Evolutionary conservation across 2,113 vertebrate genomes (phyloP), one percentile per base, ranked within the genome.

Genomic region (Circaetus gallicus): DNA sequence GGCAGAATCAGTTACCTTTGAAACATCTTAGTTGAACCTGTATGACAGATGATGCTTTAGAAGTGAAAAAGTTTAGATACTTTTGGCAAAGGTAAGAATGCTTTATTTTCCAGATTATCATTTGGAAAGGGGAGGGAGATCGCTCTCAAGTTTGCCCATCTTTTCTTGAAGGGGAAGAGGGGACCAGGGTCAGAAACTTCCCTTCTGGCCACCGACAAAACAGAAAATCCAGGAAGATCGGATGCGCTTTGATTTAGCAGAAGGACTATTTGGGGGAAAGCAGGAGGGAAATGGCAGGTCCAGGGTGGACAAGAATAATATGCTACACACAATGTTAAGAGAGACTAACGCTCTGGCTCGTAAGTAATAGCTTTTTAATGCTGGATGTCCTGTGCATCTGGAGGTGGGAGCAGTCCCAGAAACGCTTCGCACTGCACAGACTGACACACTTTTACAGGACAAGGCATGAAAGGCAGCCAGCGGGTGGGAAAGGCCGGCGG

Each of bases 341-440:
- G 49, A 77, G 55, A 92, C 55, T 40, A 84, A 59, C 50, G 3
- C 14, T n/a, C 16, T 19, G 18, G 9, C 40, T 85, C 24, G 0
- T 20, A 40, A 76, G 62, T 28, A 92, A 58, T 5, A 86, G 16
- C 63, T 81, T 93, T 88, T 45, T 59, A 63, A 50, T 86, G 67
- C 82, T 38, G 83, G 14, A 55, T 34, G 63, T 67, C 59, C 89
- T 29, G 80, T 24, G 61, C n/a, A 5, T 61, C 45, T 61, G 91
- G 89, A 82, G 70, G 28, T 16, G 69, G 40, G 49, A 94, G 45
- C 40, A 31, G 69, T 24, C 85, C 42, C 71, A 58, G 85, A 3
- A 58, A 20, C 0, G 0, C 49, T 21, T 34, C 40, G 52, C 45
- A 1, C 56, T 8, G 12, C 65, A 9, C 58, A 66, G 13, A 28